Evolutionary conservation across 2,888 invertebrate species (phyloP).

Genomic region (Phaedon cochleariae): DNA sequence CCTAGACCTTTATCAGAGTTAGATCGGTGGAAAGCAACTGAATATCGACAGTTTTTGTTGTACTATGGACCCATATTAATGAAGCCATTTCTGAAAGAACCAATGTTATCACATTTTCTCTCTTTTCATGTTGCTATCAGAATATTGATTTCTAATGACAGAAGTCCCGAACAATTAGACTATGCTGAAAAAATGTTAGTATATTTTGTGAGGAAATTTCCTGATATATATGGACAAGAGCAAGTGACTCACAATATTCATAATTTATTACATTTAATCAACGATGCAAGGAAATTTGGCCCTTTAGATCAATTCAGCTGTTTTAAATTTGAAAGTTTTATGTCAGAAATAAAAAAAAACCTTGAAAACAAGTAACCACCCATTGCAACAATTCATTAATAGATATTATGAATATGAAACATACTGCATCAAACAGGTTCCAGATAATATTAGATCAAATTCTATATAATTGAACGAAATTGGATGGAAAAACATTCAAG

Average conservation of each 20-base stretch:
- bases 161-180: neutral
- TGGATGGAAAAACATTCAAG: neutral
- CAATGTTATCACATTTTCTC: neutral
- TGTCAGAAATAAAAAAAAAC: neutral
- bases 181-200: neutral
- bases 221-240: neutral
- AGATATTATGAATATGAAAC: neutral
- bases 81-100: neutral
- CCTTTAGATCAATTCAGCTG: conserved; percentile 1
- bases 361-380: neutral
- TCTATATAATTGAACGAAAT: neutral
- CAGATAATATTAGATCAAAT: neutral
- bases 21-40: neutral
- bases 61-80: neutral
- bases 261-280: conserved; percentile 1
- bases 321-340: neutral
- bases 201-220: neutral
- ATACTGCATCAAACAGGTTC: neutral
- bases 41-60: neutral
- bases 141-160: neutral
- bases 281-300: conserved; percentile 13
- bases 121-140: neutral
- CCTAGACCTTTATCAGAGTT: neutral
- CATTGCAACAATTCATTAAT: neutral
- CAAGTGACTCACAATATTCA: conserved; percentile 3